Evolutionary conservation across 2,797 vertebrate species (phyloP).

Genomic region (Bradypus variegatus): DNA sequence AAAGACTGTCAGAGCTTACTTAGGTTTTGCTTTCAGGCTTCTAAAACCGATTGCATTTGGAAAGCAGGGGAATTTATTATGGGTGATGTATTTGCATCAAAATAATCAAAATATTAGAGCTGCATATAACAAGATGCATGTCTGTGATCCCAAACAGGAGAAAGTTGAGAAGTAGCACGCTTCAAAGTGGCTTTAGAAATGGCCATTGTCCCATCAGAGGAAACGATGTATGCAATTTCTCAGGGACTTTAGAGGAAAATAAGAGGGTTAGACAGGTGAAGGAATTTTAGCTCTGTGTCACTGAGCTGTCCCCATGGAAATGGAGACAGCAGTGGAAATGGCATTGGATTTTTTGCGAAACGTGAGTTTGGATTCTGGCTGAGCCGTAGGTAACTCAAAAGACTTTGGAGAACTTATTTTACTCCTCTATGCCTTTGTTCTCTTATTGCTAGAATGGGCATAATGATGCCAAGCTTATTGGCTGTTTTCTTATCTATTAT

Average conservation of each 20-base stretch:
- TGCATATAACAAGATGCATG: constrained; percentile 1
- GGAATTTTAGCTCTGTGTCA: neutral
- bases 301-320: neutral
- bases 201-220: fast-evolving
- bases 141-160: neutral
- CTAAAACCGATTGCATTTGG: constrained; percentile 70
- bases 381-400: neutral
- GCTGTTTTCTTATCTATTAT: neutral
- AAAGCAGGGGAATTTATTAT: constrained; percentile 61
- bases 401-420: neutral
- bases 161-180: neutral
- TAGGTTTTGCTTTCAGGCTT: constrained; percentile 62
- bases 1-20: constrained; percentile 58
- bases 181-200: neutral
- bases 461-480: neutral
- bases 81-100: constrained; percentile 70
- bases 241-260: neutral
- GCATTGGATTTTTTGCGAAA: fast-evolving
- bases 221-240: neutral
- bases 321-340: neutral
- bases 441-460: neutral
- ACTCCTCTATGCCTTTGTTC: neutral
- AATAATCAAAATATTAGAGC: constrained; percentile 66
- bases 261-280: neutral
- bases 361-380: neutral